phyloP scores from a whole-genome alignment of 2,888 invertebrate species.

The Eledona agricola region DNA sequence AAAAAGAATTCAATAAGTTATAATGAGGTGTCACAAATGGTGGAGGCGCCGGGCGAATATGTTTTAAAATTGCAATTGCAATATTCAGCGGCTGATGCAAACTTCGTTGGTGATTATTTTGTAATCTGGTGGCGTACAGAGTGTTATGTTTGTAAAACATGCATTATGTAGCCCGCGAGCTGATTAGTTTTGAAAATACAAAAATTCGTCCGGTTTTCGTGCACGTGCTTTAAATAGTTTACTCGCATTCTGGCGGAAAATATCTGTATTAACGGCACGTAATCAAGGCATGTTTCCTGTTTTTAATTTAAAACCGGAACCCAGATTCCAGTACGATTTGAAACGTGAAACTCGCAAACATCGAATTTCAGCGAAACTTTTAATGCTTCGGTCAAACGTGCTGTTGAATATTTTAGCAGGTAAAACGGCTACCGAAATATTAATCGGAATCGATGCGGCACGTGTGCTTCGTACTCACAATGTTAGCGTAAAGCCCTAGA shows the following conservation, averaged over 20 bases:
- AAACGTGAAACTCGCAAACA: too few relatives aligned
- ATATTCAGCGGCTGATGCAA: conserved; percentile 6
- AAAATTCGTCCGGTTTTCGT: too few relatives aligned
- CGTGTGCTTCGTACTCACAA: conserved; percentile 67
- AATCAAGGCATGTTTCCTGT: neutral
- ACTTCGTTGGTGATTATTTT: conserved; percentile 11
- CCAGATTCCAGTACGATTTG: too few relatives aligned
- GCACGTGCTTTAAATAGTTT: too few relatives aligned
- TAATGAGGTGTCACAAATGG: too few relatives aligned
- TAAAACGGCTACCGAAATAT: neutral
- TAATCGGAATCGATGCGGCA: neutral
- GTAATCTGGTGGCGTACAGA: conserved; percentile 8
- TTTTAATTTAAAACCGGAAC: conserved; percentile 4
- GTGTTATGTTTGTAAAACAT: too few relatives aligned
- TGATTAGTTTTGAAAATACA: too few relatives aligned
- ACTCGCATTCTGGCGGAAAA: too few relatives aligned
- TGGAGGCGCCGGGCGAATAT: conserved; percentile 12
- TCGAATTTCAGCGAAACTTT: too few relatives aligned
- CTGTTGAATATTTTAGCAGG: conserved; percentile 1
- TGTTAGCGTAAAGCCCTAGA: conserved; percentile 82
- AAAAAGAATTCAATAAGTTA: too few relatives aligned
- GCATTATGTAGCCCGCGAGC: too few relatives aligned
- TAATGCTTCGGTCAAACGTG: conserved; percentile 1
- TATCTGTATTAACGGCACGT: conserved; percentile 9
- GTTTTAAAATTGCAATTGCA: conserved; percentile 14